A percentile compares a stretch with the other conserved stretches of the same genome.
These are phyloP conservation scores for Syngnathus floridae DNA, from an alignment of 2,113 vertebrate species.

Conservation along the genomic window DNA sequence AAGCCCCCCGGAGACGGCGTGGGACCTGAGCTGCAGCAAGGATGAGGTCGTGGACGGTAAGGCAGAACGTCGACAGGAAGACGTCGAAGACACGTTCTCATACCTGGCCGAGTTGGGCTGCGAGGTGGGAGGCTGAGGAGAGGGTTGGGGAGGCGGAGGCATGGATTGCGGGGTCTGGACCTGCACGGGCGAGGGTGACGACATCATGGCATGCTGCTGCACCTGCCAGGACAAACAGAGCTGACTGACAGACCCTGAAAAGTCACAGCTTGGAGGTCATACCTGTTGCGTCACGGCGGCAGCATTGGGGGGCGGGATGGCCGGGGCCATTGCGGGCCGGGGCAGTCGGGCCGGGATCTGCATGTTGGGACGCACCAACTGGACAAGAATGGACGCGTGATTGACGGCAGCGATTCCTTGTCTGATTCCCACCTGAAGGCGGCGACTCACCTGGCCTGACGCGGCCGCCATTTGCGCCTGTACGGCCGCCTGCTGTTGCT, in stretches of 20 bases:
- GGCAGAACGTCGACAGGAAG: background rate
- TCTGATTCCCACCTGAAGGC: background rate
- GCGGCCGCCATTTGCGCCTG: constrained; percentile 70
- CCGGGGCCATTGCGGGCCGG: constrained; percentile 71
- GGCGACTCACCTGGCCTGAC: constrained; percentile 78
- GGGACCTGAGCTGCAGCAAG: constrained; percentile 80
- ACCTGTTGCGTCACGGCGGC: constrained; percentile 78
- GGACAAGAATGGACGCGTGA: background rate
- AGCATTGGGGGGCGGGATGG: constrained; percentile 70
- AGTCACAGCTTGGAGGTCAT: constrained; percentile 39
- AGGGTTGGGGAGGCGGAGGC: constrained; percentile 89
- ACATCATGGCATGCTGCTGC: constrained; percentile 80
- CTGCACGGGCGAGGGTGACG: constrained; percentile 88
- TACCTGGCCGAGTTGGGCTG: constrained; percentile 95
- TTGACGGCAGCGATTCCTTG: constrained; percentile 6
- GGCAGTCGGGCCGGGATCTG: constrained; percentile 82
- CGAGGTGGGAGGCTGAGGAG: constrained; percentile 84
- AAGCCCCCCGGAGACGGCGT: constrained; percentile 92
- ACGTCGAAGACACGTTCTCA: background rate
- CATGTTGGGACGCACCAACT: constrained; percentile 86
- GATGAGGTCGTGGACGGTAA: background rate
- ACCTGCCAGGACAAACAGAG: constrained; percentile 59
- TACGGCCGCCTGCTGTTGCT: constrained; percentile 59
- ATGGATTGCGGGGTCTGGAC: constrained; percentile 85
- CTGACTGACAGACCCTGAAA: background rate